These are phyloP conservation scores for Agelas oroides DNA, from an alignment of 37 sponge, comb jelly and placozoan genomes.

Conservation along the genomic window DNA sequence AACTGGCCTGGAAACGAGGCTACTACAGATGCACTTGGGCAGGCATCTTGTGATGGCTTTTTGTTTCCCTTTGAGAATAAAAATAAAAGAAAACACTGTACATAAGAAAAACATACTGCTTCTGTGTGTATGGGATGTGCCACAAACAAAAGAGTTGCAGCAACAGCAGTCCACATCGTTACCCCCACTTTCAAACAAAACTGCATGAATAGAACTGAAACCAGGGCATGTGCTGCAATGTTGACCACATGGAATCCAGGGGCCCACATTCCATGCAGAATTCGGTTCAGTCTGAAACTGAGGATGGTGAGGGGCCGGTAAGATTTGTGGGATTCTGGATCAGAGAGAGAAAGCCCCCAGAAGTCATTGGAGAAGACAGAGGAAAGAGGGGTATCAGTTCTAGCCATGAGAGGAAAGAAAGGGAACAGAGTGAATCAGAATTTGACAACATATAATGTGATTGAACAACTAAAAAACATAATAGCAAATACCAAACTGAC, in stretches of 20 bases:
- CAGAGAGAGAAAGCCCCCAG: conserved; percentile 81
- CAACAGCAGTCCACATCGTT: background rate
- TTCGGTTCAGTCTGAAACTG: conserved; percentile 71
- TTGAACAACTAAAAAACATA: no score
- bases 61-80: no score
- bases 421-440: background rate
- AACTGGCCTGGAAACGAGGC: no score
- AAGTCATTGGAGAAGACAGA: conserved; percentile 83
- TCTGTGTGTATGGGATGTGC: conserved; percentile 97
- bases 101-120: conserved; percentile 69
- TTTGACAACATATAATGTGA: no score
- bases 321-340: conserved; percentile 89
- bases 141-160: conserved; percentile 77
- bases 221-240: conserved; percentile 62
- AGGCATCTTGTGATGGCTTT: no score
- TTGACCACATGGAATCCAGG: conserved; percentile 84
- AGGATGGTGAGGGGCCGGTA: conserved; percentile 85
- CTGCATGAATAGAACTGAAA: conserved; percentile 56
- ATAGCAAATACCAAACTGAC: no score
- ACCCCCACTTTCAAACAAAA: conserved; percentile 9
- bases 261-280: conserved; percentile 74
- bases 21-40: no score
- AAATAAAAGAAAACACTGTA: no score
- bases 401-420: background rate
- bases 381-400: conserved; percentile 52